These are phyloP conservation scores for Scaptomyza polygonia DNA, from an alignment of 2,888 invertebrate species.

Conservation along the genomic window DNA sequence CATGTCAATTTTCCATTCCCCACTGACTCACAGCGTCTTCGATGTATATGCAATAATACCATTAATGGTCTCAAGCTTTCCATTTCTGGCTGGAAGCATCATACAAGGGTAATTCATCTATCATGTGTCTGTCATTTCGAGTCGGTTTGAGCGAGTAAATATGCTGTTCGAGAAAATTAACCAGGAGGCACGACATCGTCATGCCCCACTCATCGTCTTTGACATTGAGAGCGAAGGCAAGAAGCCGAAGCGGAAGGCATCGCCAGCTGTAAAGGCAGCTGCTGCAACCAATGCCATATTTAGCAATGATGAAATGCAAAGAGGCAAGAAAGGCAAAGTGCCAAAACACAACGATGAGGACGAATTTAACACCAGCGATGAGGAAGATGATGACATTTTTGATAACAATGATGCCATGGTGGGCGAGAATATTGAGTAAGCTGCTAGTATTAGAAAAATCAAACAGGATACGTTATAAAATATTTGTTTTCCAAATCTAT, in stretches of 20 bases:
- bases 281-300: conserved; percentile 42
- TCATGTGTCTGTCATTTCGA: conserved; percentile 80
- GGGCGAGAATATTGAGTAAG: conserved; percentile 61
- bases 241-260: conserved; percentile 50
- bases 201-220: conserved; percentile 76
- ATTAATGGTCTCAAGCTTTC: conserved; percentile 80
- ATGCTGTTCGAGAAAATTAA: conserved; percentile 81
- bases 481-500: neutral
- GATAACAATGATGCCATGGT: conserved; percentile 62
- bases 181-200: conserved; percentile 77
- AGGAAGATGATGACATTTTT: conserved; percentile 73
- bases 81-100: conserved; percentile 79
- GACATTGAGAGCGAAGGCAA: conserved; percentile 81
- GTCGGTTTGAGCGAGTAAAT: conserved; percentile 81
- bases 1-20: neutral
- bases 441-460: neutral
- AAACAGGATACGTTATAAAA: neutral
- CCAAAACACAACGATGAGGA: conserved; percentile 44
- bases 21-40: conserved; percentile 54
- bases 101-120: conserved; percentile 82
- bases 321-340: conserved; percentile 38
- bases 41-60: conserved; percentile 69
- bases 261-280: conserved; percentile 28
- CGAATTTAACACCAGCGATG: conserved; percentile 54
- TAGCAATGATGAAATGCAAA: conserved; percentile 57